These are phyloP conservation scores for Varanus salvator DNA, from an alignment of 2,113 vertebrate genomes.

Conservation along the genomic window DNA sequence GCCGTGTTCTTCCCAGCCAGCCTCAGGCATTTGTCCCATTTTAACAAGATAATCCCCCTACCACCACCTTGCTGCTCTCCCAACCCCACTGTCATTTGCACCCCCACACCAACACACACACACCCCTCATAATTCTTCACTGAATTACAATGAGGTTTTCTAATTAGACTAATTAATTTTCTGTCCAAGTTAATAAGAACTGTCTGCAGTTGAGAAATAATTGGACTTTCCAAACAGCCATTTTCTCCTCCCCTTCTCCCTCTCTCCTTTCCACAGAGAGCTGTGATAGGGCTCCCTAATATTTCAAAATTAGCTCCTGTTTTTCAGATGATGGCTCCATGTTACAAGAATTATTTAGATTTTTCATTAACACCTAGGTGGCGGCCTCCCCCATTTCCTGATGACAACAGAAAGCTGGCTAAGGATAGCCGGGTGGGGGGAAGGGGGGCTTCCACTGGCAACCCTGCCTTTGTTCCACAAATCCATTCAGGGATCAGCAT, in stretches of 20 bases:
- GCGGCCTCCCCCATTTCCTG: constrained; percentile 18
- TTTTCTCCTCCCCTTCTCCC: constrained; percentile 63
- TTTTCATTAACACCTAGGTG: constrained; percentile 75
- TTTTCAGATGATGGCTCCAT: constrained; percentile 67
- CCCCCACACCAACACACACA: constrained; percentile 19
- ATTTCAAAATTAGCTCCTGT: constrained; percentile 75
- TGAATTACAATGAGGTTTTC: constrained; percentile 81
- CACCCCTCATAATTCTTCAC: constrained; percentile 75
- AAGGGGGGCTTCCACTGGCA: fast-evolving
- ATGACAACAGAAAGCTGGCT: constrained; percentile 21
- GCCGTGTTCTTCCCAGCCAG: not conserved
- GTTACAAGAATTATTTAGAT: constrained; percentile 74
- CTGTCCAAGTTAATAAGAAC: constrained; percentile 84
- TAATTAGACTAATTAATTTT: constrained; percentile 89
- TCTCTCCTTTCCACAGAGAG: constrained; percentile 64
- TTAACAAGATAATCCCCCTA: not conserved
- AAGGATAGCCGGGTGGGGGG: not conserved
- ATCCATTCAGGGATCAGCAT: constrained; percentile 21
- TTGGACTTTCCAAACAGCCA: constrained; percentile 79
- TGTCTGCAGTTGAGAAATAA: constrained; percentile 83
- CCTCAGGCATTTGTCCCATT: not conserved
- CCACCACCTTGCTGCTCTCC: not conserved
- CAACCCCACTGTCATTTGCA: not conserved
- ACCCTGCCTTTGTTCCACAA: constrained; percentile 25
- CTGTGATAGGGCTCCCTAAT: constrained; percentile 68